A percentile compares a stretch with the other conserved stretches of the same genome.
phyloP scores from a whole-genome alignment of 1,140 invertebrate genomes.

The Drosophila erecta region DNA sequence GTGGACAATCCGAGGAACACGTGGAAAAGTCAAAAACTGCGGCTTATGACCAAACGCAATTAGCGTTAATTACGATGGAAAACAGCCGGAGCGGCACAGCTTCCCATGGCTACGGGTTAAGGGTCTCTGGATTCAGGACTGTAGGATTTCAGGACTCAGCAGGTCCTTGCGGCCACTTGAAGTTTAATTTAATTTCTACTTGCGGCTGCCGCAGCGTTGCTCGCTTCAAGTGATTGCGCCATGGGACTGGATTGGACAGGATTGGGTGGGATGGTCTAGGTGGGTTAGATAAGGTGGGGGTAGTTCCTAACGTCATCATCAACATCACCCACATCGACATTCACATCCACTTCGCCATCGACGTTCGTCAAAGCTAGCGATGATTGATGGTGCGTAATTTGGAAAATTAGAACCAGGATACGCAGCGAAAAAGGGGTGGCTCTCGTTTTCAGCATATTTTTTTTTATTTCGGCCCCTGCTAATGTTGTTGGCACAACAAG shows the following conservation, averaged over 20 bases:
- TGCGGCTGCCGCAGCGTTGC: constrained; percentile 70
- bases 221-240: constrained; percentile 64
- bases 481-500: constrained; percentile 83
- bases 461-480: constrained; percentile 61
- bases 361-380: constrained; percentile 76
- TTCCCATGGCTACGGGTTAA: constrained; percentile 23
- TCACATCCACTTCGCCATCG: constrained; percentile 61
- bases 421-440: constrained; percentile 67
- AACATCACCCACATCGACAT: constrained; percentile 50
- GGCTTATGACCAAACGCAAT: constrained; percentile 75
- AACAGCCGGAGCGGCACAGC: constrained; percentile 35
- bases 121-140: not conserved
- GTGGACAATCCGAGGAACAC: constrained; percentile 67
- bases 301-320: constrained; percentile 69
- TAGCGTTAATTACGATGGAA: constrained; percentile 72
- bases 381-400: constrained; percentile 83
- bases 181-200: constrained; percentile 79
- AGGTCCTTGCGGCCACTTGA: constrained; percentile 68
- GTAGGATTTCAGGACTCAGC: not conserved
- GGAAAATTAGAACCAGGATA: constrained; percentile 77
- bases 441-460: constrained; percentile 39
- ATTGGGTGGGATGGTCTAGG: constrained; percentile 33
- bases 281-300: constrained; percentile 5
- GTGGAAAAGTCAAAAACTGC: constrained; percentile 79
- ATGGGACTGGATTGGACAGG: constrained; percentile 72